These are phyloP conservation scores for Nomia melanderi DNA, from an alignment of 1,140 invertebrate genomes.

Conservation along the genomic window DNA sequence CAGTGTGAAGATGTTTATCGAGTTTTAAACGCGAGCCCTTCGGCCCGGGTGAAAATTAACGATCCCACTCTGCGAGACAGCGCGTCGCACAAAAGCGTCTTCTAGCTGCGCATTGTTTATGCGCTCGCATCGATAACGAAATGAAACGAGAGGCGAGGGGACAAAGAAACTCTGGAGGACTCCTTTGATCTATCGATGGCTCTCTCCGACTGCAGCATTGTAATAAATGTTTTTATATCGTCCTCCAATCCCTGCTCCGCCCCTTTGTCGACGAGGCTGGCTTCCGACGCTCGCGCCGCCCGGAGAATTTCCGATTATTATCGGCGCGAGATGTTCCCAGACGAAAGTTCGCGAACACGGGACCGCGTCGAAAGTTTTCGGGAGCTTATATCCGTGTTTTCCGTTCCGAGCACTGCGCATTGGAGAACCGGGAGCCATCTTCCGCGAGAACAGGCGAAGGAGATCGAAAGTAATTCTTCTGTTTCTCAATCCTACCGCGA, in stretches of 20 bases:
- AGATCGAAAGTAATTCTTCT: too few species aligned
- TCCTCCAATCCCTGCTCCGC: neutral
- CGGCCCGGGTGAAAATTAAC: conserved; percentile 13
- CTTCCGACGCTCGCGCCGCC: neutral
- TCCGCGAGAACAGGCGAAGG: neutral
- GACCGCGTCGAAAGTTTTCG: neutral
- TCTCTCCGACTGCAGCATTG: neutral
- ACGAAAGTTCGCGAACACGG: neutral
- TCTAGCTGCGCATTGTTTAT: conserved; percentile 9
- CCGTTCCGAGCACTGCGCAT: neutral
- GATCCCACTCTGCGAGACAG: conserved; percentile 1
- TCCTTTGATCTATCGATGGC: conserved; percentile 39
- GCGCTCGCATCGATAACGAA: conserved; percentile 6
- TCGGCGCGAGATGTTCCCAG: neutral
- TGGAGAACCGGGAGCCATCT: neutral
- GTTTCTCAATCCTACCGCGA: too few species aligned
- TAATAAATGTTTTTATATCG: conserved; percentile 25
- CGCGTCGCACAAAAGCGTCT: conserved; percentile 12
- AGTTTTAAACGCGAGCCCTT: neutral
- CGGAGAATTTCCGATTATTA: conserved; percentile 13
- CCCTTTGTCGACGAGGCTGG: neutral
- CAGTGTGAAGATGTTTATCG: conserved; percentile 9
- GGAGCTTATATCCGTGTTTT: neutral
- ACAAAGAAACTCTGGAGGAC: conserved; percentile 42
- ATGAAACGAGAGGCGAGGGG: neutral